These are phyloP conservation scores for Drosophila obscura DNA, from an alignment of 1,140 invertebrate species.

Conservation along the genomic window DNA sequence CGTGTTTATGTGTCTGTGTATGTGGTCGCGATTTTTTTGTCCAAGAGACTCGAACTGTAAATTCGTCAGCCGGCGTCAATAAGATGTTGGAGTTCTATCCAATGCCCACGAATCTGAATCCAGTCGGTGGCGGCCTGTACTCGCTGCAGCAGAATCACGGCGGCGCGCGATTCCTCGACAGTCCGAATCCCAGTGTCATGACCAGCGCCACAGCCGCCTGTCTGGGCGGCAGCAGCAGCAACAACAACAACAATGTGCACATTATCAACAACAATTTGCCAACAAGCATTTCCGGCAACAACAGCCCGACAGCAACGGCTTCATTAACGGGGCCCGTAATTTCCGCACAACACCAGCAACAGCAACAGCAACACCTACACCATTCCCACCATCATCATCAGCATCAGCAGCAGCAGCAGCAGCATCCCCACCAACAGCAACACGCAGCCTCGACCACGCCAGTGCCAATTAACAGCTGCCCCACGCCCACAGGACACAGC, in stretches of 20 bases:
- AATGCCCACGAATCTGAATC: constrained; percentile 83
- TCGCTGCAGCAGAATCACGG: constrained; percentile 82
- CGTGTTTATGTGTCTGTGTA: no score
- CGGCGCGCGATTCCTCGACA: constrained; percentile 76
- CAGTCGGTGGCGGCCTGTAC: constrained; percentile 76
- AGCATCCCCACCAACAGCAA: constrained; percentile 61
- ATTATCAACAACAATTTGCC: constrained; percentile 44
- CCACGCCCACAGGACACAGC: constrained; percentile 76
- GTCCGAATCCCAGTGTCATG: constrained; percentile 60
- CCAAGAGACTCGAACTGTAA: constrained; percentile 1
- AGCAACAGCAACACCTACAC: constrained; percentile 40
- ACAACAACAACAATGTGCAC: constrained; percentile 25
- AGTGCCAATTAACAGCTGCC: constrained; percentile 73
- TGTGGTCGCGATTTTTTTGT: no score
- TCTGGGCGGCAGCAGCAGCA: constrained; percentile 37
- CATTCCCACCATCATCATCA: constrained; percentile 39
- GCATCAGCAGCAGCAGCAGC: constrained; percentile 46
- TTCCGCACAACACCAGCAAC: constrained; percentile 51
- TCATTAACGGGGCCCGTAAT: constrained; percentile 67
- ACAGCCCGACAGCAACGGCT: constrained; percentile 62
- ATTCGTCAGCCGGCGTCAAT: constrained; percentile 29
- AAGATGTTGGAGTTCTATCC: constrained; percentile 83
- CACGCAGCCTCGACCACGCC: constrained; percentile 66
- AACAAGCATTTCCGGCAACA: constrained; percentile 66
- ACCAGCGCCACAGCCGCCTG: constrained; percentile 47